Evolutionary conservation across 2,888 invertebrate genomes (phyloP).

Genomic region (Tenthredo notha): DNA sequence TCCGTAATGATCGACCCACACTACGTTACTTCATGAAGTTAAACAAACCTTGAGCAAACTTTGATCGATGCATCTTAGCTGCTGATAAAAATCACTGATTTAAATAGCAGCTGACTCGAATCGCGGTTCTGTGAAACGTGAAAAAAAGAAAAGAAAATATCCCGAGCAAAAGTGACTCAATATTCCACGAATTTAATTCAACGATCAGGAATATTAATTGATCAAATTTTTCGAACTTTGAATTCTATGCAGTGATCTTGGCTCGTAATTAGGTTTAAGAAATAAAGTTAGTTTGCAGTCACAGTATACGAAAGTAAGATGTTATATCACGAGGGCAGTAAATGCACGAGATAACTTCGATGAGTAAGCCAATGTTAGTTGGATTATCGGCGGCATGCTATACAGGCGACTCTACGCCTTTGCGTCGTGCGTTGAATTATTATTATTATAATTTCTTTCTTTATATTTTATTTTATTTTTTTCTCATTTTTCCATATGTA

Average conservation of each 20-base stretch:
- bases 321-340: slow-evolving; percentile 1
- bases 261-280: slow-evolving; percentile 21
- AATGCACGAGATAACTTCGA: background rate
- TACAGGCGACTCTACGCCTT: slow-evolving; percentile 32
- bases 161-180: no score
- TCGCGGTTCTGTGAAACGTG: no score
- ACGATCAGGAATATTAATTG: background rate
- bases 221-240: background rate
- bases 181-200: background rate
- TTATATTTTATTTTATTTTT: slow-evolving; percentile 31
- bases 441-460: background rate
- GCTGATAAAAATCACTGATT: background rate
- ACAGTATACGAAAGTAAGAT: slow-evolving; percentile 26
- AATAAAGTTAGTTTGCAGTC: slow-evolving; percentile 38
- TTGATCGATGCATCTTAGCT: background rate
- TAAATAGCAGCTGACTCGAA: background rate
- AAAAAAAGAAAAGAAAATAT: background rate
- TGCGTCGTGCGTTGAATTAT: slow-evolving; percentile 36
- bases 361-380: slow-evolving; percentile 30
- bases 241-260: slow-evolving; percentile 42
- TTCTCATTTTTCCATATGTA: slow-evolving; percentile 36
- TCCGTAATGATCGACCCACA: background rate
- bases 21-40: background rate
- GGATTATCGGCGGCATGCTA: slow-evolving; percentile 44
- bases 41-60: background rate